Evolutionary conservation across 2,113 vertebrate genomes (phyloP).

Genomic region (Amazona guildingii): DNA sequence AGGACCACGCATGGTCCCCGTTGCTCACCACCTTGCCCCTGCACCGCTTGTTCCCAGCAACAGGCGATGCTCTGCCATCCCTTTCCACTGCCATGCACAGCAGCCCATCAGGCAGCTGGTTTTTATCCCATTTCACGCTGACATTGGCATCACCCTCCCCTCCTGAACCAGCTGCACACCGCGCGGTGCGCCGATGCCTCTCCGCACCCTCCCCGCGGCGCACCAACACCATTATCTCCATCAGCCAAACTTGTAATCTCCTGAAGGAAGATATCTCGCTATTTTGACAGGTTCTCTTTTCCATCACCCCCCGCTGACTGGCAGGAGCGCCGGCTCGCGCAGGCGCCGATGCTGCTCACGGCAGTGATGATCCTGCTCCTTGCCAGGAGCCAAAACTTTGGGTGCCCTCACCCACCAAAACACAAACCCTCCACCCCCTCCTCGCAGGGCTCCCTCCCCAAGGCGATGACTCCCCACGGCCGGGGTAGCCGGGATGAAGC

Average conservation of each 20-base stretch:
- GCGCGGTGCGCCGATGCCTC: background rate
- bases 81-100: background rate
- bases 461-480: background rate
- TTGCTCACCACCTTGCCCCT: background rate
- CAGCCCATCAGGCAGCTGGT: background rate
- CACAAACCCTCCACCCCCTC: background rate
- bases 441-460: background rate
- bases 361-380: background rate
- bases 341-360: background rate
- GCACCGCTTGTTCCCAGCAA: background rate
- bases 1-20: background rate
- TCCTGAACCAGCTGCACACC: constrained; percentile 17
- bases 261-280: constrained; percentile 27
- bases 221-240: constrained; percentile 47
- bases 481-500: rapidly evolving
- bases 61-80: background rate
- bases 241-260: constrained; percentile 61
- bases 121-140: constrained; percentile 41
- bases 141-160: background rate
- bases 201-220: background rate
- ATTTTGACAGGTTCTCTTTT: constrained; percentile 55
- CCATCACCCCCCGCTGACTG: constrained; percentile 8
- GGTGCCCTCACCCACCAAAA: rapidly evolving
- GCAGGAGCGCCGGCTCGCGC: background rate
- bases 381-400: background rate